Conservation (phyloP, 2,888 invertebrate genomes). For the Ctenicera cuprea region DNA sequence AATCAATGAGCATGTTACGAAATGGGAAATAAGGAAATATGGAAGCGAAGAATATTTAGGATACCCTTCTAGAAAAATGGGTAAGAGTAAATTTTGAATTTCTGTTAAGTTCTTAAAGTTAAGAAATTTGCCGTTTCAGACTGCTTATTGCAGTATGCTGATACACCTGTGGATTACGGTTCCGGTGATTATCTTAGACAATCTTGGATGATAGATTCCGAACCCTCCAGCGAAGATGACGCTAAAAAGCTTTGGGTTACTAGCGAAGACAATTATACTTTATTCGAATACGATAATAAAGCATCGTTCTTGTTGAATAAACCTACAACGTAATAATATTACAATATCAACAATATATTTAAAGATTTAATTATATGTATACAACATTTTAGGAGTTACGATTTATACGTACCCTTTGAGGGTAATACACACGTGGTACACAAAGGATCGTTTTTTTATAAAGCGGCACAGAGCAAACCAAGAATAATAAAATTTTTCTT, state of each 20-base stretch:
- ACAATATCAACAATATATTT: no score
- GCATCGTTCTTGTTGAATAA: constrained; percentile 78
- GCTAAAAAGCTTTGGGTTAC: constrained; percentile 90
- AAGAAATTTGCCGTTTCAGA: constrained; percentile 71
- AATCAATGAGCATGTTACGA: no score
- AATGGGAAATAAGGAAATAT: constrained; percentile 16
- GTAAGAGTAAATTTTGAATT: no score
- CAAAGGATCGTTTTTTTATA: constrained; percentile 94
- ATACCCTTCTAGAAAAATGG: background rate
- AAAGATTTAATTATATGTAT: no score
- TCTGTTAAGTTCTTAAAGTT: background rate
- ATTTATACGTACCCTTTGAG: constrained; percentile 73
- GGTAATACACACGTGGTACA: constrained; percentile 97
- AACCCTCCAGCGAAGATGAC: constrained; percentile 72
- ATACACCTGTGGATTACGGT: constrained; percentile 93
- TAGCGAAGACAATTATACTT: constrained; percentile 79
- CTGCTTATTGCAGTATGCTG: constrained; percentile 91
- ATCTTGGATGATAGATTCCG: constrained; percentile 89
- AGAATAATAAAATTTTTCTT: constrained; percentile 81
- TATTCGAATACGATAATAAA: constrained; percentile 88
- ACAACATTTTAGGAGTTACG: constrained; percentile 40
- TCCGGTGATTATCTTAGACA: constrained; percentile 86
- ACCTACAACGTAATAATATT: background rate
- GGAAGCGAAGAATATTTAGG: constrained; percentile 3
- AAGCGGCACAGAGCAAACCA: constrained; percentile 80